phyloP scores from a whole-genome alignment of 1,140 invertebrate genomes.

The Apis cerana region DNA sequence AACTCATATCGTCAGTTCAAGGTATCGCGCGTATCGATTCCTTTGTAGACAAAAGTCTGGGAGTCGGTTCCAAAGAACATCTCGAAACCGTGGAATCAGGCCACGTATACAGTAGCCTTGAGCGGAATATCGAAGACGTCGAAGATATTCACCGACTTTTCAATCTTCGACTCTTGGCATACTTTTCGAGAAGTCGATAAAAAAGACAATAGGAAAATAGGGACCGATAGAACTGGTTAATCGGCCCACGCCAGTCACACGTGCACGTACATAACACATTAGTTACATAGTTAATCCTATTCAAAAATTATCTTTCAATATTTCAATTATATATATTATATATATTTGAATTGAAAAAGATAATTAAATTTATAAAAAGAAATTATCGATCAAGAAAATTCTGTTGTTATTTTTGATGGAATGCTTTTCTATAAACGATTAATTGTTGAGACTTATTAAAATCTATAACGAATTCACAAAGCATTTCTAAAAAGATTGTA shows the following conservation, averaged over 20 bases:
- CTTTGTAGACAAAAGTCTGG: slow-evolving; percentile 46
- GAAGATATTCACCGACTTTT: slow-evolving; percentile 48
- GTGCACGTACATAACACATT: neutral
- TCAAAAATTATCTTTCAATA: neutral
- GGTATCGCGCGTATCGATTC: slow-evolving; percentile 45
- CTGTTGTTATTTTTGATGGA: no score
- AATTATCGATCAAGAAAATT: no score
- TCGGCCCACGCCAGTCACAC: slow-evolving; percentile 1
- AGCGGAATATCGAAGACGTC: slow-evolving; percentile 51
- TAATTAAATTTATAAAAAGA: neutral
- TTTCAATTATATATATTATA: neutral
- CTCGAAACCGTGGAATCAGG: slow-evolving; percentile 46
- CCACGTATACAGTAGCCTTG: slow-evolving; percentile 51
- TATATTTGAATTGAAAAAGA: no score
- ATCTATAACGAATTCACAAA: no score
- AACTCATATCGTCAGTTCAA: slow-evolving; percentile 46
- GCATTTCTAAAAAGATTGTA: no score
- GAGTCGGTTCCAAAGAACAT: slow-evolving; percentile 33
- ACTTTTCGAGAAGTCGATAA: slow-evolving; percentile 44
- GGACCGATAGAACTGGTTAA: slow-evolving; percentile 13
- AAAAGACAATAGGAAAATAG: slow-evolving; percentile 53
- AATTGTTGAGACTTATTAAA: no score
- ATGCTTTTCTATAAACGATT: no score
- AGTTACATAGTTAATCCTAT: neutral
- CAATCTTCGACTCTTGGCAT: slow-evolving; percentile 53